Conservation (phyloP, 2,888 invertebrate species). For the Teleogryllus oceanicus region DNA sequence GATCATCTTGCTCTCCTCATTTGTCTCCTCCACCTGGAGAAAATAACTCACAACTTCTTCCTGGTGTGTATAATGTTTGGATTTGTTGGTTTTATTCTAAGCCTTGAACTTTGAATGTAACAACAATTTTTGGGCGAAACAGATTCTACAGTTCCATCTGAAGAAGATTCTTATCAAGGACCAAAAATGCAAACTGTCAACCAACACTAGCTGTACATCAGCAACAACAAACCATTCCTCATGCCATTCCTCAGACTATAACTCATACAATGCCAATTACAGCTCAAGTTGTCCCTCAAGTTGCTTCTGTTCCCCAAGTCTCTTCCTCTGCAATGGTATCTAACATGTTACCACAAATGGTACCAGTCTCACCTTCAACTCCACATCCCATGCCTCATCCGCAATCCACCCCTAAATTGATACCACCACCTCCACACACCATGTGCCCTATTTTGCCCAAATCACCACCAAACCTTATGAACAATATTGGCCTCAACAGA, state of each 20-base stretch:
- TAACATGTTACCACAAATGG: neutral
- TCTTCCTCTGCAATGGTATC: neutral
- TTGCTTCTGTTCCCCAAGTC: neutral
- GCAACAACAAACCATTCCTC: neutral
- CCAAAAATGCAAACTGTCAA: neutral
- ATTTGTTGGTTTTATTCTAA: neutral
- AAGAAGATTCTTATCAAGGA: slow-evolving; percentile 9
- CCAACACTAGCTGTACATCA: neutral
- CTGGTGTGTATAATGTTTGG: neutral
- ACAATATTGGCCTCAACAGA: neutral
- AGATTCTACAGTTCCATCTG: neutral
- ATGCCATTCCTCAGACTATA: neutral
- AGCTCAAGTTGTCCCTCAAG: neutral
- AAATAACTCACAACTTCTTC: neutral
- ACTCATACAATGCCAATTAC: neutral
- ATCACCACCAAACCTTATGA: neutral
- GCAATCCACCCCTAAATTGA: neutral
- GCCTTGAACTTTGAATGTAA: neutral
- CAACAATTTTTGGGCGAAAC: neutral
- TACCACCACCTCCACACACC: neutral
- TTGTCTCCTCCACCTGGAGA: neutral
- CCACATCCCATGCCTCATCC: neutral
- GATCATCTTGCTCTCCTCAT: neutral
- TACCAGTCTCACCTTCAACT: neutral
- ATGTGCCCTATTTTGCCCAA: neutral